A percentile compares a stretch with the other conserved stretches of the same genome.
These are phyloP conservation scores for Halictus ligatus DNA, from an alignment of 2,888 invertebrate species.

Conservation along the genomic window DNA sequence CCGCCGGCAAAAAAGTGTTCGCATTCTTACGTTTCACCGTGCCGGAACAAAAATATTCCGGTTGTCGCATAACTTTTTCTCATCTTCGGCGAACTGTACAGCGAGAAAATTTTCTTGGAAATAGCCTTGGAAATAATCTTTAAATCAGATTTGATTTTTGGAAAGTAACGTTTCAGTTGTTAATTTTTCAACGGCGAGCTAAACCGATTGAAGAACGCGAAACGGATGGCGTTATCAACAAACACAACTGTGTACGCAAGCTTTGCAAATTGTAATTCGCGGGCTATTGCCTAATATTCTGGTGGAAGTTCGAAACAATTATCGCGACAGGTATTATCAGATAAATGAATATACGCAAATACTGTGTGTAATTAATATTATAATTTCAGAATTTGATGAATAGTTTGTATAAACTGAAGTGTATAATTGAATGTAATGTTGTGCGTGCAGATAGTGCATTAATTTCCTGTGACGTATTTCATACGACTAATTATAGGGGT, in stretches of 20 bases:
- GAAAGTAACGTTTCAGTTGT: not conserved
- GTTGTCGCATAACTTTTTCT: not conserved
- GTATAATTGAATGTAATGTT: conserved; percentile 4
- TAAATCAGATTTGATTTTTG: too few relatives aligned
- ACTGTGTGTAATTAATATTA: not conserved
- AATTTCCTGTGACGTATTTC: not conserved
- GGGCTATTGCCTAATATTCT: not conserved
- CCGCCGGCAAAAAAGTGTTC: not conserved
- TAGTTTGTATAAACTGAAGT: not conserved
- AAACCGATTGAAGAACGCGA: not conserved
- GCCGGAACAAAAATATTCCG: not conserved
- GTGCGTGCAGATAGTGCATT: not conserved
- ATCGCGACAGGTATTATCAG: not conserved
- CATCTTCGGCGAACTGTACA: too few relatives aligned
- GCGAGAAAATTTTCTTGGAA: not conserved
- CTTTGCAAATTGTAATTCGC: not conserved
- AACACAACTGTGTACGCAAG: too few relatives aligned
- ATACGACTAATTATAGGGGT: conserved; percentile 4
- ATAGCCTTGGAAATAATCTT: too few relatives aligned
- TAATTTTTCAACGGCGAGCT: not conserved
- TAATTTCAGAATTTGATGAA: not conserved
- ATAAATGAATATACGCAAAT: not conserved
- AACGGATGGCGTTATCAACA: not conserved
- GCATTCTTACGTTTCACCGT: not conserved
- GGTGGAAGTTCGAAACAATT: not conserved